A percentile compares a stretch with the other conserved stretches of the same genome.
Evolutionary conservation across 2,888 invertebrate species (phyloP).

Genomic region (Epinotia ramella): DNA sequence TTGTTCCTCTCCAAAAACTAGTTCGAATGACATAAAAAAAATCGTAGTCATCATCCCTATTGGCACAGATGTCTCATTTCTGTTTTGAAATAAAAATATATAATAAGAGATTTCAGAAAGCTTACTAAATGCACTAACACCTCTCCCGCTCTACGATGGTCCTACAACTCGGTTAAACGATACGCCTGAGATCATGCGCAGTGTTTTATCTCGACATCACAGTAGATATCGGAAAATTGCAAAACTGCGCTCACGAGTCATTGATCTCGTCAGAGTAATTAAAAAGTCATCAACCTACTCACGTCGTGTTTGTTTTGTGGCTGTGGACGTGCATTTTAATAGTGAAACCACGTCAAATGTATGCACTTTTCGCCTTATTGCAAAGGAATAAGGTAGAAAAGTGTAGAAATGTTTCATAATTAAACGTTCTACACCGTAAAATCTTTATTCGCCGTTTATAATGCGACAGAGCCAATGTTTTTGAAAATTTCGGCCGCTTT

Average conservation of each 20-base stretch:
- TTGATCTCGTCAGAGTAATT: conserved; percentile 61
- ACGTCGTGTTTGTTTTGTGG: conserved; percentile 63
- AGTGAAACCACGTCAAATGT: conserved; percentile 39
- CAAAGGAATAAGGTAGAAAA: not conserved
- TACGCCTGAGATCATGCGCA: not conserved
- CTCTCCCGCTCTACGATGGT: too few species aligned
- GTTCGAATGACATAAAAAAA: too few species aligned
- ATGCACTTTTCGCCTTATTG: not conserved
- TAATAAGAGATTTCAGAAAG: too few species aligned
- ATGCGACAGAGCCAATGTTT: conserved; percentile 23
- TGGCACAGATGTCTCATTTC: too few species aligned
- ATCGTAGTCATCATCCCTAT: too few species aligned
- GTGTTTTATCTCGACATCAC: conserved; percentile 3
- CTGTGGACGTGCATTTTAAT: conserved; percentile 60
- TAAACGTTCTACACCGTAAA: conserved; percentile 55
- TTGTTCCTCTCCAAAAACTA: too few species aligned
- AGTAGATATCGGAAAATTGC: conserved; percentile 32
- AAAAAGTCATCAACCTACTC: conserved; percentile 66
- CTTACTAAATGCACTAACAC: too few species aligned
- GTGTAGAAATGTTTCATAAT: not conserved
- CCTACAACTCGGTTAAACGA: not conserved
- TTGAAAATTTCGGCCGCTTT: conserved; percentile 9
- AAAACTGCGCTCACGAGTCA: conserved; percentile 47
- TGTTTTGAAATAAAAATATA: too few species aligned
- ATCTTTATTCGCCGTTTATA: conserved; percentile 59